These are phyloP conservation scores for Marmota monax DNA, from an alignment of 2,113 vertebrate genomes.

Conservation along the genomic window DNA sequence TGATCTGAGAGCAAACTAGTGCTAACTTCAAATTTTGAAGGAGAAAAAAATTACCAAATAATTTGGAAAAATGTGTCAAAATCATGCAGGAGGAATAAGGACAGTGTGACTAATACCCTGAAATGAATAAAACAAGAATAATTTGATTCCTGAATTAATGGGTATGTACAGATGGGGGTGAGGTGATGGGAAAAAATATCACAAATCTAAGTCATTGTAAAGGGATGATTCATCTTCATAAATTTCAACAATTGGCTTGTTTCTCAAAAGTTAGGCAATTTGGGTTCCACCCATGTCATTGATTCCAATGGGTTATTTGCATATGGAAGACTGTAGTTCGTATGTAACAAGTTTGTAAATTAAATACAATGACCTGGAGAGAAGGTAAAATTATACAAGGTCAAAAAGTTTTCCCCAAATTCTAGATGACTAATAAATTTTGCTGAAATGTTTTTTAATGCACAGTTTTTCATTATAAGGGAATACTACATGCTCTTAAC, in stretches of 20 bases:
- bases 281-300: neutral
- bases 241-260: neutral
- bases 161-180: neutral
- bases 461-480: neutral
- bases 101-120: neutral
- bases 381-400: neutral
- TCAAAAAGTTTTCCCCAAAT: neutral
- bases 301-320: neutral
- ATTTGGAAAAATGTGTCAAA: constrained; percentile 68
- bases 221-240: neutral
- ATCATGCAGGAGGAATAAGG: constrained; percentile 59
- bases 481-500: neutral
- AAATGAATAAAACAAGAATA: constrained; percentile 40
- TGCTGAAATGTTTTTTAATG: neutral
- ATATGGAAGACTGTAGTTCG: neutral
- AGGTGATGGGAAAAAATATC: constrained; percentile 50
- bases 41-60: constrained; percentile 58
- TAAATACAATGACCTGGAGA: neutral
- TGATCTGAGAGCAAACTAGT: neutral
- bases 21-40: neutral
- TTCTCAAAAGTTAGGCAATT: neutral
- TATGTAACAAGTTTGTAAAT: neutral
- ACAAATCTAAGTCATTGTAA: neutral
- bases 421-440: neutral
- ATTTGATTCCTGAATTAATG: constrained; percentile 64